Evolutionary conservation across 2,113 vertebrate species (phyloP).

Genomic region (Narcine bancroftii): DNA sequence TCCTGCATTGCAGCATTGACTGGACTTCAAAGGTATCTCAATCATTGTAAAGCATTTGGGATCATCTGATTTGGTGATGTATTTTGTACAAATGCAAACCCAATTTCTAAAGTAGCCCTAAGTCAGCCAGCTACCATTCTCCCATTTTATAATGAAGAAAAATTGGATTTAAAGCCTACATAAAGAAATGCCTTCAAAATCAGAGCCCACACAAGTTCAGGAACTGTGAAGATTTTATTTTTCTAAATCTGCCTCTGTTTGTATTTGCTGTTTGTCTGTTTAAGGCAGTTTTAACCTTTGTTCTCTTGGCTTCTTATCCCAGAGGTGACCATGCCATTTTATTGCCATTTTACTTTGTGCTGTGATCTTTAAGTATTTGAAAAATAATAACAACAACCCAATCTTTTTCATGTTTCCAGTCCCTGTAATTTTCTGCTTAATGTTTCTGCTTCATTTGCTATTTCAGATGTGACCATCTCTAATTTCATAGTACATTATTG

Average conservation of each 20-base stretch:
- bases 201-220: background rate
- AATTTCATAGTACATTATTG: too few species aligned
- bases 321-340: background rate
- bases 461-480: background rate
- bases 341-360: too few species aligned
- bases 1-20: too few species aligned
- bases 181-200: background rate
- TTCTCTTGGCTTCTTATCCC: background rate
- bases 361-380: background rate
- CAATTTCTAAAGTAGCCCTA: background rate
- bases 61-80: too few species aligned
- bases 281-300: conserved; percentile 1
- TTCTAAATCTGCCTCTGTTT: background rate
- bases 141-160: background rate
- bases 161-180: background rate
- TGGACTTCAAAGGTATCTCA: too few species aligned
- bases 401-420: background rate
- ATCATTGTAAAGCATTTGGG: too few species aligned
- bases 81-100: too few species aligned
- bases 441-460: background rate
- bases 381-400: background rate
- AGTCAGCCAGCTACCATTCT: background rate
- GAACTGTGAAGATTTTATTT: background rate
- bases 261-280: background rate
- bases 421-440: background rate